Conservation (phyloP, 2,888 invertebrate genomes). For the Marasmarcha lunaedactyla region DNA sequence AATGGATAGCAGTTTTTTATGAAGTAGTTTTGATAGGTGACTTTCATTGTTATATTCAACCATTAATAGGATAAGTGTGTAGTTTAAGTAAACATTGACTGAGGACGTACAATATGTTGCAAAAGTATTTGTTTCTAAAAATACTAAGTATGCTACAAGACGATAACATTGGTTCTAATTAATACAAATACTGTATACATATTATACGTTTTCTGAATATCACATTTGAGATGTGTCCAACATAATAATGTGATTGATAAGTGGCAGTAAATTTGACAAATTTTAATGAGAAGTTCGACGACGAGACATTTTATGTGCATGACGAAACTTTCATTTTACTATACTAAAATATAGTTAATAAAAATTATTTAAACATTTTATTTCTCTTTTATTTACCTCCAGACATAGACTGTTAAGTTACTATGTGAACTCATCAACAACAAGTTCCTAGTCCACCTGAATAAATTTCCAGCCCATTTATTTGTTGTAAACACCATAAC, state of each 20-base stretch:
- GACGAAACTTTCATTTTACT: neutral
- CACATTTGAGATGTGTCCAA: neutral
- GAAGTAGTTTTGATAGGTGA: neutral
- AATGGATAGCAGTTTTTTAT: neutral
- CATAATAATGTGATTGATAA: neutral
- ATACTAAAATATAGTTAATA: neutral
- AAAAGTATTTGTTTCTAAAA: no score
- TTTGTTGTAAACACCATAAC: no score
- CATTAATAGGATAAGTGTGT: neutral
- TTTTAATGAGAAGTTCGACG: neutral
- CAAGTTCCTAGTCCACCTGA: no score
- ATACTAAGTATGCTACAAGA: no score
- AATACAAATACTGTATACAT: no score
- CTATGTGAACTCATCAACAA: no score
- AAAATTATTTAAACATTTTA: neutral
- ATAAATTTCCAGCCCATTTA: no score
- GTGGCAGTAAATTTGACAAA: neutral
- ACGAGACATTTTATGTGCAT: neutral
- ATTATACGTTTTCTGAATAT: neutral
- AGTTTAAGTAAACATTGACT: neutral
- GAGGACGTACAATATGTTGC: no score
- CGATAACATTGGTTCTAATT: no score
- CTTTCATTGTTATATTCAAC: neutral
- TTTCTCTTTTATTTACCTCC: neutral
- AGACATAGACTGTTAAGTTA: no score